A percentile compares a stretch with the other conserved stretches of the same genome.
Evolutionary conservation across 2,888 invertebrate species (phyloP).

Genomic region (Deilephila porcellus): DNA sequence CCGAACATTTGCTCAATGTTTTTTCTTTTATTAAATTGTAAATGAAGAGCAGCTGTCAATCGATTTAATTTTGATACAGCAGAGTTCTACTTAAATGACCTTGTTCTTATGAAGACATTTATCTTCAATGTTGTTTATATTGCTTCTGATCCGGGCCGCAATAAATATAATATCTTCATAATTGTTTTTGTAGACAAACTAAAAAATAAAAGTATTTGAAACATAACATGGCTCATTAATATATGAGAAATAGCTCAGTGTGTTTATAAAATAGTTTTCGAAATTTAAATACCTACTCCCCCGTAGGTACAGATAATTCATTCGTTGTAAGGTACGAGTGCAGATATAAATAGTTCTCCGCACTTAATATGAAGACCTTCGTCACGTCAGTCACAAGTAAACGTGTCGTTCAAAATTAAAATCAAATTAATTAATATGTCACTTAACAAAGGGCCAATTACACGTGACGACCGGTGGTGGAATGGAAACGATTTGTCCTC

Average conservation of each 20-base stretch:
- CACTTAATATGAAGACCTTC: conserved; percentile 49
- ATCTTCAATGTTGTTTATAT: too few relatives aligned
- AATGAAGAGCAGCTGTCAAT: conserved; percentile 11
- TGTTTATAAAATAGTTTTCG: too few relatives aligned
- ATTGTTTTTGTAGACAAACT: too few relatives aligned
- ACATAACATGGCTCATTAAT: too few relatives aligned
- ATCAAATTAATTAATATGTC: conserved; percentile 78
- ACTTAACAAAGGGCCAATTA: conserved; percentile 65
- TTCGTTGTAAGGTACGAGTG: not conserved
- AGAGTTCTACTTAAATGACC: not conserved
- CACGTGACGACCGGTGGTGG: conserved; percentile 70
- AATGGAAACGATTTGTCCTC: conserved; percentile 37
- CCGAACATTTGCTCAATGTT: not conserved
- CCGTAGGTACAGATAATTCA: not conserved
- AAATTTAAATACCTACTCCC: not conserved
- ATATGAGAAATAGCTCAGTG: too few relatives aligned
- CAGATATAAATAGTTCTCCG: conserved; percentile 19
- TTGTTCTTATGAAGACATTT: not conserved
- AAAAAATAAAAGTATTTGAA: too few relatives aligned
- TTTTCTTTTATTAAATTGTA: conserved; percentile 3
- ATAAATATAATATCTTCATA: not conserved
- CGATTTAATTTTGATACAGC: conserved; percentile 13
- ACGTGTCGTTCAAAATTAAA: conserved; percentile 66
- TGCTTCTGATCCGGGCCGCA: not conserved
- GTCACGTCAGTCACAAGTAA: conserved; percentile 61